Base-by-base conservation (phyloP, 1,140 invertebrate genomes). In the Micrasema minimum region DNA sequence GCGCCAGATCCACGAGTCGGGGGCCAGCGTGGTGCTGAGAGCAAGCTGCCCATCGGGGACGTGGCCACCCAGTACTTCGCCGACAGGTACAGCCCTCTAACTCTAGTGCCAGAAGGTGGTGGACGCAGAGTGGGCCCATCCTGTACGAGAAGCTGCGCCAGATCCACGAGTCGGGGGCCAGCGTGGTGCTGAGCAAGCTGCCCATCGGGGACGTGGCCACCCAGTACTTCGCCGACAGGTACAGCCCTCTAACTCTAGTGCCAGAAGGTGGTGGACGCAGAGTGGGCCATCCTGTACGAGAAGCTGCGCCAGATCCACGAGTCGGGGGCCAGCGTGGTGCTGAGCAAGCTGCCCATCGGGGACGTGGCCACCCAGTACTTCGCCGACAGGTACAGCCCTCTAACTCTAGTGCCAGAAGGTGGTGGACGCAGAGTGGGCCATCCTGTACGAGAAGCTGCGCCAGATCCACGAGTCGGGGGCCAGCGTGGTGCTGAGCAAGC, bases 351-450 rank as follows among this genome's bases (percentile, higher is more conserved):
- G 71, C 98, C 98, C 3, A 99, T 99, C 80, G 98, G 98, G 7
- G 98, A 99, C 87, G 98, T 99, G 9, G 98, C 98, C 23, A 99
- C 98, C 7, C 98, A 99, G 84, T 99, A 96, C 87, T 99, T 99
- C 85, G 98, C 98, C 51, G 98, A 99, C 83, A 89, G 93, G 92
- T 92, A 77, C n/a, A n/a, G n/a, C n/a, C n/a, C n/a, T n/a, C n/a
- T n/a, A n/a, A n/a, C n/a, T n/a, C 1, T 35, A 61, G 18, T 61
- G 43, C 37, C 57, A 61, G 82, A 95, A 96, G 77, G 91, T 99
- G 76, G 98, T 99, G 12, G 98, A 99, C 84, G 97, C 97, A 0
- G 98, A 99, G 81, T 99, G 98, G 98, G 91, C 93, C 78, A 99
- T 99, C 77, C 85, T 99, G 14, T 99, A 99, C 79, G 91, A 98